These are phyloP conservation scores for Ceratina japonica DNA, from an alignment of 1,140 invertebrate species.

Conservation along the genomic window DNA sequence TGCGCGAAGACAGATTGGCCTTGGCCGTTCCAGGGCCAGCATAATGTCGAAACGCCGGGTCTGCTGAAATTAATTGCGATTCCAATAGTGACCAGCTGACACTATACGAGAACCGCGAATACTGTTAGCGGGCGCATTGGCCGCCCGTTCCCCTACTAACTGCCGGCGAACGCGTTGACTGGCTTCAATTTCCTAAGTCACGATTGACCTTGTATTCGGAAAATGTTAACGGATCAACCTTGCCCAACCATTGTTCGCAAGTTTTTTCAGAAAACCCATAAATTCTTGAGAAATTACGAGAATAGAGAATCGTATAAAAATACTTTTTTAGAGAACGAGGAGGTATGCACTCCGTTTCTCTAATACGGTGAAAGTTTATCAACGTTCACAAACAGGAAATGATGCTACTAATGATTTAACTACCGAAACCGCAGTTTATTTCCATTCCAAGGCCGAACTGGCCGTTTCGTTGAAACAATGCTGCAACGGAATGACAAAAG, in stretches of 20 bases:
- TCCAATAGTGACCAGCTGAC: conserved; percentile 33
- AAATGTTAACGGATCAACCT: conserved; percentile 29
- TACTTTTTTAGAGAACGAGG: no score
- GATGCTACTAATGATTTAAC: background rate
- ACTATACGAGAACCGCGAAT: conserved; percentile 20
- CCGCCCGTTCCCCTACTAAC: conserved; percentile 14
- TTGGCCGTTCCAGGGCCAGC: conserved; percentile 33
- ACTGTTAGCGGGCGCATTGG: conserved; percentile 30
- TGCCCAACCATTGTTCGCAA: conserved; percentile 18
- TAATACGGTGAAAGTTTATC: background rate
- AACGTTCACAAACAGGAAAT: background rate
- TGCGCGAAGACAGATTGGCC: conserved; percentile 66
- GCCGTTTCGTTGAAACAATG: background rate
- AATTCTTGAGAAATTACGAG: background rate
- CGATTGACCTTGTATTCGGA: conserved; percentile 27
- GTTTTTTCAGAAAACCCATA: background rate
- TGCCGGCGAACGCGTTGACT: conserved; percentile 6
- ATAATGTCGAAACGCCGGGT: conserved; percentile 5
- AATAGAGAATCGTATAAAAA: background rate
- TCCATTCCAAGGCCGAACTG: background rate
- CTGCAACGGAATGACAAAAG: background rate
- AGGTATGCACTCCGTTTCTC: no score
- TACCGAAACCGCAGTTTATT: conserved; percentile 2
- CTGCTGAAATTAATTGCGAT: conserved; percentile 44
- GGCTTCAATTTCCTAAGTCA: background rate